Base-by-base conservation (phyloP, 2,888 invertebrate genomes). In the Acrocyrtus sp. region DNA sequence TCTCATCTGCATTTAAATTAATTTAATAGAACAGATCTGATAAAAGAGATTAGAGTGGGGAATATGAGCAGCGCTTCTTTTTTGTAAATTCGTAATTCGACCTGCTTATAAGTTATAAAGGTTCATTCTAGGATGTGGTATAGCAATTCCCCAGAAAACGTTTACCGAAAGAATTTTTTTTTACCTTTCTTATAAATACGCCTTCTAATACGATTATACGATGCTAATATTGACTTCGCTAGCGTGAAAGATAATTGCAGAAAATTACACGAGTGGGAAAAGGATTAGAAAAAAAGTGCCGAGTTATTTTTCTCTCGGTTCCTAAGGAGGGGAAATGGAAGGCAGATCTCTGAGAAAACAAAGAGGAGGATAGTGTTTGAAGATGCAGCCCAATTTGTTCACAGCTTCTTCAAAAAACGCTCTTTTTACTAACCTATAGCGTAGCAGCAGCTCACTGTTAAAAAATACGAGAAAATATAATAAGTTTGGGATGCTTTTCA, bases 341-440 rank as follows among this genome's bases (percentile, higher is more conserved):
- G 43, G 4, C 6, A 45, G 39, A 56, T 56, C 17, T 53, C 3
- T 27, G 3, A 17, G 27, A 53, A 17, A 26, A 17, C 12, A 29
- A 15, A 58, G 45, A n/a, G n/a, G n/a, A n/a, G n/a, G n/a, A n/a
- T n/a, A n/a, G n/a, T n/a, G 45, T 12, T n/a, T 50, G 39, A 50
- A 58, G 63, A 57, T 62, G 70, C 70, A 77, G 66, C 45, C 69
- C 72, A 77, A 77, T 77, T 77, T 75, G 77, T 77, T 74, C 77
- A 72, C 77, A 77, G 72, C 77, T 77, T 75, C 77, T 75, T 75
- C 65, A 51, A 53, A n/a, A n/a, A n/a, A n/a, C n/a, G 47, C 29
- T 6, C 34, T 21, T 19, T 29, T 58, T 26, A 27, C 24, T 60
- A 22, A 53, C 2, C 22, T 57, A 39, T 41, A 57, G 53, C 39